Evolutionary conservation across 2,888 invertebrate species (phyloP), one percentile per base, ranked within the genome.

Genomic region (Lasioglossum malachurum): DNA sequence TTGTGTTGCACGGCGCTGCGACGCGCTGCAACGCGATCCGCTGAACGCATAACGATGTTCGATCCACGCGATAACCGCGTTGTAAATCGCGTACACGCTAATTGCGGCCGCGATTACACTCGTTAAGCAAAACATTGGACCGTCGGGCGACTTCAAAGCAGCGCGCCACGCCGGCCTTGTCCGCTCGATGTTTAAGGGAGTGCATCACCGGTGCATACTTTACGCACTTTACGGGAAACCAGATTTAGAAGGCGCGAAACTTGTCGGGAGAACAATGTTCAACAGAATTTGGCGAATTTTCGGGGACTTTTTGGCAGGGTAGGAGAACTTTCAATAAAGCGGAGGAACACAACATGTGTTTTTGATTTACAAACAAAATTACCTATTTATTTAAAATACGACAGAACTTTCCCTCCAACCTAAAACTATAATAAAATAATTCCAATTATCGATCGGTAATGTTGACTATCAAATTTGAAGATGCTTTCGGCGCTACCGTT

Each of bases 71-170:
- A 60, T 60, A 60, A 27, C 14, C 60, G 60, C 60, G 16, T 27
- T 27, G 60, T 60, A 60, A 60, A 60, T 60, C 27, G 27, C 27
- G 27, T 27, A 27, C 53, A 27, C 53, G 60, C 60, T 60, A 60
- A 60, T 60, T 60, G 60, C 60, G 60, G 16, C 31, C 16, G 60
- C 60, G 60, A 60, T 60, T 60, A 60, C 27, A 60, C 60, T 60
- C 60, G 60, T 60, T 60, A 60, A 60, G 60, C 60, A 27, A 60
- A 27, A 60, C 5, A 14, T 14, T 27, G 27, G 60, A 27, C 27
- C 31, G 31, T 60, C 60, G 27, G 27, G 16, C 27, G 27, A 60
- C 60, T 60, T 60, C 60, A 60, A 60, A 60, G 60, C 60, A 5
- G 2, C 14, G 27, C 60, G 27, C 4, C 60, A 10, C 60, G n/a